A percentile compares a stretch with the other conserved stretches of the same genome.
phyloP scores from a whole-genome alignment of 35 echinoderm and acorn worm species.

The Apostichopus japonicus region DNA sequence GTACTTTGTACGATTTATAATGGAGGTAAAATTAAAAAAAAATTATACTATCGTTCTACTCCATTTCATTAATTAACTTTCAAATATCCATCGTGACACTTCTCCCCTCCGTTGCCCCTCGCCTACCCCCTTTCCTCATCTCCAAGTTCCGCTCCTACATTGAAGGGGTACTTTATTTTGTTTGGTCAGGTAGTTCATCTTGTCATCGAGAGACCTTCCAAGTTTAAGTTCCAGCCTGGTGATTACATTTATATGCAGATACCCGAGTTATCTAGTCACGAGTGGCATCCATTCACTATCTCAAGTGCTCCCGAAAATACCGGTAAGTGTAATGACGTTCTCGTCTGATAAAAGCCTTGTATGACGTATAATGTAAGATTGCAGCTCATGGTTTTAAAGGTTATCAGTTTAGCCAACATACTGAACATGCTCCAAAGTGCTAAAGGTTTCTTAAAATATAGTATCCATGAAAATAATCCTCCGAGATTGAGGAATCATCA shows the following conservation, averaged over 20 bases:
- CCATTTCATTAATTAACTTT: too few species aligned
- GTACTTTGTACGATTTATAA: too few species aligned
- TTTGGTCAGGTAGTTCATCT: conserved; percentile 61
- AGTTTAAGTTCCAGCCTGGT: conserved; percentile 65
- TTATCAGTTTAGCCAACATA: neutral
- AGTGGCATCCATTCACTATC: conserved; percentile 84
- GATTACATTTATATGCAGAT: conserved; percentile 78
- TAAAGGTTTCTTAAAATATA: too few species aligned
- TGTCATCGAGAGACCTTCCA: conserved; percentile 57
- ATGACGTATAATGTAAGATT: too few species aligned
- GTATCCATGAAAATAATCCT: too few species aligned
- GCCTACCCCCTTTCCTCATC: too few species aligned
- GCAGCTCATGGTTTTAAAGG: too few species aligned
- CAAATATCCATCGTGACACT: too few species aligned
- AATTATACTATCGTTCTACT: too few species aligned
- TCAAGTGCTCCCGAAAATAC: conserved; percentile 77
- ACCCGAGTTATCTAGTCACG: conserved; percentile 60
- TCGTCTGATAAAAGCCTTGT: neutral
- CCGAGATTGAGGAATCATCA: too few species aligned
- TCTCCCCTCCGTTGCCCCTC: too few species aligned
- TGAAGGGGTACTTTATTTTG: neutral
- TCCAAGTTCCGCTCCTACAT: neutral
- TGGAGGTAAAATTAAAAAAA: too few species aligned
- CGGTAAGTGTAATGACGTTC: conserved; percentile 39
- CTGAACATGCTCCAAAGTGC: neutral